These are phyloP conservation scores for Synanthedon formicaeformis DNA, from an alignment of 2,888 invertebrate species.

Conservation along the genomic window DNA sequence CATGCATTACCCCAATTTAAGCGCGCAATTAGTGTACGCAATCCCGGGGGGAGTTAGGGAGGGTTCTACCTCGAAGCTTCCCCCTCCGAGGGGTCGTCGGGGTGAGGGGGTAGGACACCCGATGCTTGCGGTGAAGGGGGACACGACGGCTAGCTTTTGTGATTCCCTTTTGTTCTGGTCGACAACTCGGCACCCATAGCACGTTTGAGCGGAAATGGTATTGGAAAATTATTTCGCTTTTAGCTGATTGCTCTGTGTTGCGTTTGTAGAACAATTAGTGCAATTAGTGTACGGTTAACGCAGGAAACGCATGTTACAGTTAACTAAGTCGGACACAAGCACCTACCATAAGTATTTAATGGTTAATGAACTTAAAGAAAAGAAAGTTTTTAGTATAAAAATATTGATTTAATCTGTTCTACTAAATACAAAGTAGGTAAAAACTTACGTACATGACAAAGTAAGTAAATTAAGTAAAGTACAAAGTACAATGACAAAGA, in stretches of 20 bases:
- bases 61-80: conserved; percentile 11
- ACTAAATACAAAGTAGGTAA: too few species aligned
- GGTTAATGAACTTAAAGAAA: too few species aligned
- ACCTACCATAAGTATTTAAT: too few species aligned
- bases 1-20: conserved; percentile 66
- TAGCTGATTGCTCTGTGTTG: conserved; percentile 47
- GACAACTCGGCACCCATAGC: conserved; percentile 43
- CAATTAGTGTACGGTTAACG: neutral
- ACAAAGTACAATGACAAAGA: too few species aligned
- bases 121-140: conserved; percentile 9
- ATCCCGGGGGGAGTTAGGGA: conserved; percentile 31
- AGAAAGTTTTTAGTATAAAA: too few species aligned
- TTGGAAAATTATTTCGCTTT: conserved; percentile 67
- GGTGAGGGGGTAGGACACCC: conserved; percentile 8
- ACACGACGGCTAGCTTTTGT: conserved; percentile 44
- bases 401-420: too few species aligned
- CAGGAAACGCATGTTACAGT: too few species aligned
- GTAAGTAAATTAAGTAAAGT: too few species aligned
- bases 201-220: conserved; percentile 53
- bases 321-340: too few species aligned
- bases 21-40: conserved; percentile 58
- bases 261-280: conserved; percentile 1
- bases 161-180: conserved; percentile 43
- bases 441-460: too few species aligned
- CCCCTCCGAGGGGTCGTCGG: conserved; percentile 16